Base-by-base conservation (phyloP, 2,888 invertebrate genomes). In the Chirona hameri region DNA sequence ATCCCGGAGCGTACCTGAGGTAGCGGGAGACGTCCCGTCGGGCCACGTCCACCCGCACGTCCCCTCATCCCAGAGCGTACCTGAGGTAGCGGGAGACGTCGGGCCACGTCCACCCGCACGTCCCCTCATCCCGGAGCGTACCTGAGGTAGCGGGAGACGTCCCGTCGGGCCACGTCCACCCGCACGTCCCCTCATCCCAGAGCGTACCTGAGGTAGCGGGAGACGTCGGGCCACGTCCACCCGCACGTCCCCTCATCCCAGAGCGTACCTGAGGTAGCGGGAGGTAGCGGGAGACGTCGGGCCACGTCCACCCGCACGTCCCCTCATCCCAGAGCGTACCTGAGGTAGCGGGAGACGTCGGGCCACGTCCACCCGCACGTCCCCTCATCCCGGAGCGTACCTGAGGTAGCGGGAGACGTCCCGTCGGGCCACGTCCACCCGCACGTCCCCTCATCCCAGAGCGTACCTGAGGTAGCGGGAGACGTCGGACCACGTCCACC, bases 171-270 rank as follows among this genome's bases (percentile, higher is more conserved):
- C 84, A 99, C 95, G 88, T 99, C 99, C 24, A 97, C 95, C 86
- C 99, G 90, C 95, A 99, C 97, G 88, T n/a, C n/a, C n/a, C n/a
- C n/a, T n/a, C n/a, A n/a, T n/a, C n/a, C n/a, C n/a, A n/a, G n/a
- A n/a, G 4, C 31, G n/a, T 24, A 76, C 46, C 69, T 27, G 5
- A 72, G 72, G 55, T 97, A 98, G 86, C 96, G 91, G 1, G 99
- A 96, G 82, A 99, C 98, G 89, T 99, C 99, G 99, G 52, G 99
- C 99, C 84, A 99, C 95, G 88, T 99, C 99, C 24, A 97, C 95
- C 86, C 99, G 90, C 95, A 99, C 97, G 88, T n/a, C n/a, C n/a
- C n/a, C n/a, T n/a, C n/a, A n/a, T n/a, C n/a, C n/a, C n/a, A n/a
- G n/a, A n/a, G 4, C 31, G n/a, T 24, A 76, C 46, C 69, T 27